Percentiles rank a stretch among this genome's conserved stretches.
These are phyloP conservation scores for Ctenomys sociabilis DNA, from an alignment of 2,113 vertebrate genomes.

Conservation along the genomic window DNA sequence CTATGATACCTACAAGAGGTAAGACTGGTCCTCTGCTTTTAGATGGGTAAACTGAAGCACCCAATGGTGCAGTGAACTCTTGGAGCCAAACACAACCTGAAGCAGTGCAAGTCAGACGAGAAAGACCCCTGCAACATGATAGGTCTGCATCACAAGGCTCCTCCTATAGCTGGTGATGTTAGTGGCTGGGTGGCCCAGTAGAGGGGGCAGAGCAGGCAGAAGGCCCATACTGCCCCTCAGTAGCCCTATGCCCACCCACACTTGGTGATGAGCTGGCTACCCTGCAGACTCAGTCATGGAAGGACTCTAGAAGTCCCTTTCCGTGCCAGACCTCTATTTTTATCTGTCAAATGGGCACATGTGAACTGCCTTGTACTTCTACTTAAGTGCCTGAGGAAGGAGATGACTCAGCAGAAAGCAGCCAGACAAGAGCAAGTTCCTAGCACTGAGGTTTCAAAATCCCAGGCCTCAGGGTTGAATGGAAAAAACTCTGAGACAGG, in stretches of 20 bases:
- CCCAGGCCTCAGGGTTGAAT: neutral
- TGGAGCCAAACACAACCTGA: neutral
- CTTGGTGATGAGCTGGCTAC: neutral
- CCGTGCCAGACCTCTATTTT: neutral
- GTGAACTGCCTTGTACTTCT: neutral
- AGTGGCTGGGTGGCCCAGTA: neutral
- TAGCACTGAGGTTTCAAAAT: slow-evolving; percentile 47
- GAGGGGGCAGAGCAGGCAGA: no score
- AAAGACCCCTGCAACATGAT: neutral
- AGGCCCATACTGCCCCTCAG: neutral
- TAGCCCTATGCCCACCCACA: no score
- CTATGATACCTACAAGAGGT: neutral
- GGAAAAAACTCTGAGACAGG: slow-evolving; percentile 58
- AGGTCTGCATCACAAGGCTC: neutral
- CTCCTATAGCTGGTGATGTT: neutral
- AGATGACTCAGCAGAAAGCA: slow-evolving; percentile 23
- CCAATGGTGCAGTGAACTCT: neutral
- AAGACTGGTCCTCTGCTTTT: neutral
- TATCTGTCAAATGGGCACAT: neutral
- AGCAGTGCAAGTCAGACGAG: neutral
- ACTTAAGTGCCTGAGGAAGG: neutral
- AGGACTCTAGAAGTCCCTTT: neutral
- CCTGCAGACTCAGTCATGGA: neutral
- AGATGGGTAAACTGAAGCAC: neutral
- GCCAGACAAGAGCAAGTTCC: neutral